Evolutionary conservation across 2,797 vertebrate species (phyloP).

Genomic region (Gadopsis marmoratus): DNA sequence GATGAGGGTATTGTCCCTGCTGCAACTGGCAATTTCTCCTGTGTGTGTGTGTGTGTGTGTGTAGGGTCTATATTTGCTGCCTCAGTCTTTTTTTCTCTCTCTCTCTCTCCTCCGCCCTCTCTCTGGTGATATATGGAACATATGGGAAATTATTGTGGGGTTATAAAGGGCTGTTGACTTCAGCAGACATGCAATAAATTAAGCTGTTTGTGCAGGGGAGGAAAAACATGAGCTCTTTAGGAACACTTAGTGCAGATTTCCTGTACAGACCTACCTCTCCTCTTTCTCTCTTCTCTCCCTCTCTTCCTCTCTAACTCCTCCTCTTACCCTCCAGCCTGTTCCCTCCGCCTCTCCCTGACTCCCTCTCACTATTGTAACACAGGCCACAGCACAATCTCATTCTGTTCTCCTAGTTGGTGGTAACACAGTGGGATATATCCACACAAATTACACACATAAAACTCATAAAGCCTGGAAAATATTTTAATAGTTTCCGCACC

Average conservation of each 20-base stretch:
- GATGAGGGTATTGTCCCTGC: slow-evolving; percentile 60
- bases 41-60: slow-evolving; percentile 33
- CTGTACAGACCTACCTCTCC: slow-evolving; percentile 70
- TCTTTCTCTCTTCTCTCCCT: slow-evolving; percentile 49
- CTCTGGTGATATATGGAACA: slow-evolving; percentile 85
- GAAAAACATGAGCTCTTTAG: slow-evolving; percentile 82
- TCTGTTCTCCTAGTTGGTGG: slow-evolving; percentile 83
- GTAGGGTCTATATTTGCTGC: slow-evolving; percentile 51
- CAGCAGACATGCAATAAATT: slow-evolving; percentile 88
- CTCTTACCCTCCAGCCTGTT: slow-evolving; percentile 62
- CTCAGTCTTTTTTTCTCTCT: slow-evolving; percentile 58
- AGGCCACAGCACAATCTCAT: slow-evolving; percentile 77
- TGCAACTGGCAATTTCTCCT: slow-evolving; percentile 54
- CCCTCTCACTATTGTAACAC: slow-evolving; percentile 71
- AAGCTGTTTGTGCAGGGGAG: slow-evolving; percentile 82
- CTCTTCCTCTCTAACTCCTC: slow-evolving; percentile 59
- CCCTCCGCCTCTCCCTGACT: slow-evolving; percentile 54
- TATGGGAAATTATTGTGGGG: slow-evolving; percentile 87
- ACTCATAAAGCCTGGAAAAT: slow-evolving; percentile 85
- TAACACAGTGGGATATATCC: slow-evolving; percentile 85
- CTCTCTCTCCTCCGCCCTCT: slow-evolving; percentile 65
- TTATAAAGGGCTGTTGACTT: slow-evolving; percentile 86
- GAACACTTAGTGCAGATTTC: slow-evolving; percentile 82
- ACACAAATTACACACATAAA: slow-evolving; percentile 87
- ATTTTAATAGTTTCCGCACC: slow-evolving; percentile 88